Evolutionary conservation across 1,140 invertebrate genomes (phyloP), one percentile per base, ranked within the genome.

Genomic region (Apis laboriosa): DNA sequence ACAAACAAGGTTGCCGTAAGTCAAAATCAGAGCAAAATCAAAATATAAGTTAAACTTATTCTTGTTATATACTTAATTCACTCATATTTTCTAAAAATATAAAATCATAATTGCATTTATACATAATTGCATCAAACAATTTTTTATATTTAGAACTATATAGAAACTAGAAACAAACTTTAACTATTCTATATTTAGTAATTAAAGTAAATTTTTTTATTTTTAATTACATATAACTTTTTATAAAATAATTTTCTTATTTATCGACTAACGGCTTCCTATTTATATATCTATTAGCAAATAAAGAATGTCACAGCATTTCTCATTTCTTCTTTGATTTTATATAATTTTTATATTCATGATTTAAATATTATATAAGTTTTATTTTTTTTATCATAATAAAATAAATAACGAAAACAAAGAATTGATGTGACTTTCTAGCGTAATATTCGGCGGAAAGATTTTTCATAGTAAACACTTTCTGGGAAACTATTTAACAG

Each of bases 401-500:
- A 34, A 64, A n/a, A 73, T 60, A 61, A n/a, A 8, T 75, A 9
- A 77, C 61, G 19, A 77, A 28, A 75, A 78, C 64, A 34, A 86
- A 63, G 73, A 87, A 89, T 61, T 87, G 74, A 78, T 87, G 77
- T 88, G 90, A 83, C 89, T 88, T 83, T 86, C 81, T 84, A 43
- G 67, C 74, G 55, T 66, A 53, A 74, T 67, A 81, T 70, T 76
- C 71, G 51, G 58, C 49, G 51, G 55, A 76, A 79, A 24, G 72
- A 84, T 74, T 58, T 76, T 80, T 21, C 68, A 34, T 84, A 81
- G 74, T 63, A 64, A 72, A 87, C 64, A 80, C 83, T 86, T 88
- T 86, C 60, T 87, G 85, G 83, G 82, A 89, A 86, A 81, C 24
- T 51, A 86, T 86, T 88, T 88, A 89, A 90, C 87, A 92, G 84